Conservation (phyloP, 2,797 vertebrate genomes). For the Myotis findleyi region DNA sequence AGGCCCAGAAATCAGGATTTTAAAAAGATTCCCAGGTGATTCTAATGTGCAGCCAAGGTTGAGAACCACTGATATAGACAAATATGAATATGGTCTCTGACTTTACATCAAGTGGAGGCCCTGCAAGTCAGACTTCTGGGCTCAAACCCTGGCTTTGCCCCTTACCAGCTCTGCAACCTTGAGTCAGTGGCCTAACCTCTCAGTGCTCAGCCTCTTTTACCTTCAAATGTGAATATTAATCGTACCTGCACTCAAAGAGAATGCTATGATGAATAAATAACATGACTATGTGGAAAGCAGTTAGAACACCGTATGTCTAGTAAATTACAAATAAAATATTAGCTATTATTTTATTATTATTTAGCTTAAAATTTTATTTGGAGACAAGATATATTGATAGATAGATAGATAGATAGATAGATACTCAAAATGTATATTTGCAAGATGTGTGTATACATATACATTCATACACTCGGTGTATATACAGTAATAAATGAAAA, state of each 20-base stretch:
- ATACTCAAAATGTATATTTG: background rate
- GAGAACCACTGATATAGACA: too few species aligned
- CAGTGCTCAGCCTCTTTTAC: background rate
- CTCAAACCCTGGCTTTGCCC: background rate
- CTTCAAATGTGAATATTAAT: background rate
- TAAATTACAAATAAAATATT: constrained; percentile 4
- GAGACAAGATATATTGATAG: background rate
- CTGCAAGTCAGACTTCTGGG: background rate
- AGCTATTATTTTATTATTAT: background rate
- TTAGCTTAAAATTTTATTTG: constrained; percentile 42
- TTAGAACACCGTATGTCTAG: background rate
- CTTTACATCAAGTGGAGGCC: background rate
- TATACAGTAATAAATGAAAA: background rate
- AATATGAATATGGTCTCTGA: background rate
- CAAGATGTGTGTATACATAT: background rate
- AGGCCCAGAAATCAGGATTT: too few species aligned
- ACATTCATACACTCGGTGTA: background rate
- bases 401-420: background rate
- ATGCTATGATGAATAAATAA: background rate
- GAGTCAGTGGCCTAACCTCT: background rate
- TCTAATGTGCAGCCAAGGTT: too few species aligned
- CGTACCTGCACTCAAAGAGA: background rate
- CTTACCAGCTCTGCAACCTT: background rate
- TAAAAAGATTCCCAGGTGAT: too few species aligned
- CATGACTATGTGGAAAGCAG: background rate